phyloP scores from a whole-genome alignment of 2,888 invertebrate genomes.

The Orthosia gracilis region DNA sequence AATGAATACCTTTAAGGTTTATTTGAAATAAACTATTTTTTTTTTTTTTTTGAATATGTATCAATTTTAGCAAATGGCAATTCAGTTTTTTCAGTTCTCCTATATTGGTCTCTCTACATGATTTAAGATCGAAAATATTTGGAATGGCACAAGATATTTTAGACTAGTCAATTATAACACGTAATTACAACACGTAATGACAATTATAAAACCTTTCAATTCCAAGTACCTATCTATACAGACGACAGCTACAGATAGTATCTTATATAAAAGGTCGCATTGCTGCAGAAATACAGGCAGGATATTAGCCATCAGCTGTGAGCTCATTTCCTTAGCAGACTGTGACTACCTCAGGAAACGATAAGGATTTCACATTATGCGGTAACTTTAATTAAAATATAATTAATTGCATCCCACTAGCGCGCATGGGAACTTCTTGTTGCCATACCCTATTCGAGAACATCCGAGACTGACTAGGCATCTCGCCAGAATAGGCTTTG shows the following conservation, averaged over 20 bases:
- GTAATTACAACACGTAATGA: no score
- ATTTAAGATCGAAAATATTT: background rate
- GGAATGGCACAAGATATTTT: background rate
- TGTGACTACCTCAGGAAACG: slow-evolving; percentile 44
- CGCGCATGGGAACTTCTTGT: slow-evolving; percentile 11
- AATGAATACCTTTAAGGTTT: no score
- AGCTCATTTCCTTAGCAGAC: slow-evolving; percentile 55
- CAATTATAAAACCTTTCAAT: slow-evolving; percentile 14
- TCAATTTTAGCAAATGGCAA: no score
- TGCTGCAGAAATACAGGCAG: slow-evolving; percentile 47
- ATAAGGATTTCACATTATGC: slow-evolving; percentile 36
- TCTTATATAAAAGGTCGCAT: slow-evolving; percentile 24
- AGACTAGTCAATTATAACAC: no score
- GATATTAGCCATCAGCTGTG: slow-evolving; percentile 47
- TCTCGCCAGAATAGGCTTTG: slow-evolving; percentile 20
- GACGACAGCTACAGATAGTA: slow-evolving; percentile 1
- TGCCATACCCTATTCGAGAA: slow-evolving; percentile 7
- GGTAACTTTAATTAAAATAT: slow-evolving; percentile 44
- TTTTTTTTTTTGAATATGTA: no score
- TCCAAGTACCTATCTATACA: background rate
- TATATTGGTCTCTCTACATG: background rate
- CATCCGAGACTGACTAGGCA: no score
- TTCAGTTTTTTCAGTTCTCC: no score
- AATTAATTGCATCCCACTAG: slow-evolving; percentile 30
- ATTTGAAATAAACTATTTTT: no score